phyloP scores from a whole-genome alignment of 2,888 invertebrate genomes.

The Shargacucullia verbasci region DNA sequence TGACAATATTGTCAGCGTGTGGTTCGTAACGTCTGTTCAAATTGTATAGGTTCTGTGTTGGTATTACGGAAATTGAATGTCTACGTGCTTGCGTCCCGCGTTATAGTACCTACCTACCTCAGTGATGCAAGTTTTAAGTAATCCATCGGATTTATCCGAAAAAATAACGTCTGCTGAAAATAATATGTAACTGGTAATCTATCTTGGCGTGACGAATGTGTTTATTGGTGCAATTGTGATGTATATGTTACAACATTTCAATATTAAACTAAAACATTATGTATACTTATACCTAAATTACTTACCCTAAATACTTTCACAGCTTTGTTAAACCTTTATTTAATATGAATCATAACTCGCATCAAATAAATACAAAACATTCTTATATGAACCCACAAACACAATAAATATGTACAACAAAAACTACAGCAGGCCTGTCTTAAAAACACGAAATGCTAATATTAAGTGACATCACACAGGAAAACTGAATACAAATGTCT shows the following conservation, averaged over 20 bases:
- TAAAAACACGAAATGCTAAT: slow-evolving; percentile 56
- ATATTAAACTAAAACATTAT: too few species aligned
- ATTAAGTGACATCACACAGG: slow-evolving; percentile 44
- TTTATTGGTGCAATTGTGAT: too few species aligned
- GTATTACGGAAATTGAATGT: slow-evolving; percentile 43
- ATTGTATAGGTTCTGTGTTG: slow-evolving; percentile 49
- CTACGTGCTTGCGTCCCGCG: slow-evolving; percentile 25
- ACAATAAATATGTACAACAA: slow-evolving; percentile 24
- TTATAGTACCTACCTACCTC: slow-evolving; percentile 2
- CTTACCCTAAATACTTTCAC: too few species aligned
- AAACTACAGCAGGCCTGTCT: slow-evolving; percentile 31
- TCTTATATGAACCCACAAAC: slow-evolving; percentile 8
- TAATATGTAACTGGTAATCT: too few species aligned
- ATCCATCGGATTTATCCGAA: too few species aligned
- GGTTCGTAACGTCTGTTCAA: slow-evolving; percentile 37
- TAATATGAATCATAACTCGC: slow-evolving; percentile 30
- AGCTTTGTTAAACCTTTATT: too few species aligned
- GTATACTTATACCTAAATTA: too few species aligned
- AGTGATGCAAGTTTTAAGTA: too few species aligned
- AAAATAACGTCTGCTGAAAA: too few species aligned
- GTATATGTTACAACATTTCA: too few species aligned
- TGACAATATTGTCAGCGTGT: slow-evolving; percentile 34
- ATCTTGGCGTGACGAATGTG: too few species aligned
- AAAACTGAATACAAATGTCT: slow-evolving; percentile 53
- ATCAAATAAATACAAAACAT: slow-evolving; percentile 13